Evolutionary conservation across 2,113 vertebrate species (phyloP).

Genomic region (Cinclus cinclus): DNA sequence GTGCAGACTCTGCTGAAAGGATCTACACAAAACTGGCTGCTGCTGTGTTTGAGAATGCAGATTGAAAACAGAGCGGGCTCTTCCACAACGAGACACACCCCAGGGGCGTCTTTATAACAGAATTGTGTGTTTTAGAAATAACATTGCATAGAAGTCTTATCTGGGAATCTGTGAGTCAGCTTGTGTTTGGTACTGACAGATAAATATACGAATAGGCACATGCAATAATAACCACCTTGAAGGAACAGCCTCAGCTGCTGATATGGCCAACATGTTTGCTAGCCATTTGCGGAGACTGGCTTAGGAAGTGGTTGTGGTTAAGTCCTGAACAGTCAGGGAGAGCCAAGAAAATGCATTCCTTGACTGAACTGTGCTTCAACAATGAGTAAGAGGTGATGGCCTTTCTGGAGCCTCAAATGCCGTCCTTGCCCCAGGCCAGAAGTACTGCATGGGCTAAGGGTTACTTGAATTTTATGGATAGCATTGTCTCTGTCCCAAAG

Average conservation of each 20-base stretch:
- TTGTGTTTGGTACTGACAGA: not conserved
- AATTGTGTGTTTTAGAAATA: not conserved
- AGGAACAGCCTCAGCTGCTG: not conserved
- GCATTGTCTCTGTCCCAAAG: not conserved
- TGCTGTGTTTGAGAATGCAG: not conserved
- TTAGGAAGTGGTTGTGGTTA: not conserved
- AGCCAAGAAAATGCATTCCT: slow-evolving; percentile 10
- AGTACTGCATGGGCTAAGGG: not conserved
- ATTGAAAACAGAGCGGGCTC: not conserved
- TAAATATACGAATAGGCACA: not conserved
- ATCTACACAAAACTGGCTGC: not conserved
- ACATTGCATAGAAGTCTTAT: not conserved
- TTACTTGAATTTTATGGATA: not conserved
- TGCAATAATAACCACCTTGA: not conserved
- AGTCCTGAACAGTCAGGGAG: not conserved
- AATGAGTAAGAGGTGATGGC: not conserved
- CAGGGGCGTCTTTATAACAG: not conserved
- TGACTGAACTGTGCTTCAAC: not conserved
- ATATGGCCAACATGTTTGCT: not conserved
- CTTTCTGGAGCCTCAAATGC: not conserved
- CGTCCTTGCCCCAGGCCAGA: not conserved
- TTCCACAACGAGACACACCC: not conserved
- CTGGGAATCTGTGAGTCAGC: slow-evolving; percentile 4
- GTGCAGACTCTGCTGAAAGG: not conserved
- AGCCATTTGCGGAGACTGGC: not conserved